Conservation (phyloP, 2,797 vertebrate genomes). For the Anguilla pacifica region DNA sequence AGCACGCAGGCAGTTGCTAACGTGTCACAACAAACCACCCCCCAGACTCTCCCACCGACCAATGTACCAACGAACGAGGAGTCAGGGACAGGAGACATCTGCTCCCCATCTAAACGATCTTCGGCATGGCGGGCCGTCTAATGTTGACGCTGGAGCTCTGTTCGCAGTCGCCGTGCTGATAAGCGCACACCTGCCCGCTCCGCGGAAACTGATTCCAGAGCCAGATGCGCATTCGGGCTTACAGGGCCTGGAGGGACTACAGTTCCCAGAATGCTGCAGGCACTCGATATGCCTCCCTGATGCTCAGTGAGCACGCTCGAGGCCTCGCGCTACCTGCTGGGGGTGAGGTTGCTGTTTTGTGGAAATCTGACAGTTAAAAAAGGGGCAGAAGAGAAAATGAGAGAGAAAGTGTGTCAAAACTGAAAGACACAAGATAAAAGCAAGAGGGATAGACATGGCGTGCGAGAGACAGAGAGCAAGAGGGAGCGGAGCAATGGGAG, state of each 20-base stretch:
- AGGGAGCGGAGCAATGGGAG: background rate
- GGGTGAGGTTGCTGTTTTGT: background rate
- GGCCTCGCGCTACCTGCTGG: background rate
- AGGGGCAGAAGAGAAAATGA: background rate
- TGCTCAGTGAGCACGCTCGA: background rate
- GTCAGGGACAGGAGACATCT: background rate
- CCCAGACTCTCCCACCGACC: background rate
- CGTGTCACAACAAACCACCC: background rate
- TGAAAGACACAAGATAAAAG: no score
- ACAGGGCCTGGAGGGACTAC: constrained; percentile 14
- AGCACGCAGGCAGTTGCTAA: background rate
- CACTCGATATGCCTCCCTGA: background rate
- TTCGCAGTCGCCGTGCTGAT: background rate
- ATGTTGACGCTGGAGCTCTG: constrained; percentile 35
- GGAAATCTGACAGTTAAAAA: background rate
- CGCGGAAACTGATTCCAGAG: background rate
- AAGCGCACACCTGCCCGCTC: background rate
- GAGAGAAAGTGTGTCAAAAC: background rate
- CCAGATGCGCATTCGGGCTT: background rate
- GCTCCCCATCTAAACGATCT: background rate
- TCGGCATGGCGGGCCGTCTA: background rate
- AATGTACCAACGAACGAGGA: background rate
- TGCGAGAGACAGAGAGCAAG: background rate
- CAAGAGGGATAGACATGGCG: background rate
- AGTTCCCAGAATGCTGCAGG: constrained; percentile 32